Evolutionary conservation across 2,888 invertebrate species (phyloP).

Genomic region (Catocala sponsa): DNA sequence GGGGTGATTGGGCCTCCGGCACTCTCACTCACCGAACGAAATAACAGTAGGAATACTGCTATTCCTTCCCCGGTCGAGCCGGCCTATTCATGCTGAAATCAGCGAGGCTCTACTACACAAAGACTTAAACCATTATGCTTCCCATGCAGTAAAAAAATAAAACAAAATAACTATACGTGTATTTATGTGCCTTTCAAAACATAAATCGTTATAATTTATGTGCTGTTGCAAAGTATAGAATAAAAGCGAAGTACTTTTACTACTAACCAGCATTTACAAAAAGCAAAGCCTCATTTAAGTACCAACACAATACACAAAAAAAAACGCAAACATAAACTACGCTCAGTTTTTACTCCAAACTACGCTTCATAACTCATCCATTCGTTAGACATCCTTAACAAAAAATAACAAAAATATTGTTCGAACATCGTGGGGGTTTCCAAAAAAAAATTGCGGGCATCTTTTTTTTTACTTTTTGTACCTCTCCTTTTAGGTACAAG

Average conservation of each 20-base stretch:
- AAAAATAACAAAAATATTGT: not conserved
- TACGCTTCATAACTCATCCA: conserved; percentile 37
- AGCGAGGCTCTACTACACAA: no score
- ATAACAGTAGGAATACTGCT: no score
- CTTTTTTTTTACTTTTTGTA: conserved; percentile 14
- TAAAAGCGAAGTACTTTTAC: not conserved
- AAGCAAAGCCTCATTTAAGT: not conserved
- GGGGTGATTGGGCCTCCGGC: no score
- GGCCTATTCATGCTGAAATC: no score
- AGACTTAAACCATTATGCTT: no score
- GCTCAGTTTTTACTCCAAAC: conserved; percentile 15
- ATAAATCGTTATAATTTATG: no score
- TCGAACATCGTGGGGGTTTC: conserved; percentile 39
- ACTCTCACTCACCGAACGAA: no score
- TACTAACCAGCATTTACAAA: not conserved
- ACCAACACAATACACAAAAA: not conserved
- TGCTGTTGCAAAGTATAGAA: no score
- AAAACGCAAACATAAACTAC: conserved; percentile 20
- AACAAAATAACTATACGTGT: no score
- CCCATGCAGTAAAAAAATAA: no score
- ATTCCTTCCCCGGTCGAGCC: no score
- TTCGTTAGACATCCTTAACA: conserved; percentile 21
- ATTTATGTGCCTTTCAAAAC: no score
- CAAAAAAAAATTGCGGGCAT: conserved; percentile 20
- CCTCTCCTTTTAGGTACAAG: conserved; percentile 29